Percentiles rank a stretch among this genome's conserved stretches.
These are phyloP conservation scores for Idaea dimidiata DNA, from an alignment of 2,888 invertebrate genomes.

Conservation along the genomic window DNA sequence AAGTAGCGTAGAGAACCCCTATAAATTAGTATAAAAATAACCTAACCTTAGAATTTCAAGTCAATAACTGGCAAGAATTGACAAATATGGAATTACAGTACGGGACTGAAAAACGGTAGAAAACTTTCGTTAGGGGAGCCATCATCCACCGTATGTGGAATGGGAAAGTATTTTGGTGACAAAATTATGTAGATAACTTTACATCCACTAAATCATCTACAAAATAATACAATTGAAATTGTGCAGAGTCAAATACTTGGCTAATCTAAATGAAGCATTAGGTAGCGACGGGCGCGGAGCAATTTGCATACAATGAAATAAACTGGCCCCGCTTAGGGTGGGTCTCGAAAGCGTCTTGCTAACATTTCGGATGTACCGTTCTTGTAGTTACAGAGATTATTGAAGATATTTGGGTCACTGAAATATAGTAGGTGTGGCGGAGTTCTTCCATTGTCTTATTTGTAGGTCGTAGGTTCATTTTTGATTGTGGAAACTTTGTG, in stretches of 20 bases:
- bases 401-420: slow-evolving; percentile 43
- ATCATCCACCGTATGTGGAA: too few relatives aligned
- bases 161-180: too few relatives aligned
- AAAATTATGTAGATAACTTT: too few relatives aligned
- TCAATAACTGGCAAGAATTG: too few relatives aligned
- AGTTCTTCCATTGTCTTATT: slow-evolving; percentile 30
- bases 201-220: too few relatives aligned
- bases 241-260: slow-evolving; percentile 7
- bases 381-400: slow-evolving; percentile 48
- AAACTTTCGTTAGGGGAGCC: too few relatives aligned
- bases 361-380: slow-evolving; percentile 73
- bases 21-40: too few relatives aligned
- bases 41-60: too few relatives aligned
- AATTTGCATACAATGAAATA: slow-evolving; percentile 75
- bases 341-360: slow-evolving; percentile 57
- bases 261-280: slow-evolving; percentile 33
- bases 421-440: slow-evolving; percentile 25
- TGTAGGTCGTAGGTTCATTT: slow-evolving; percentile 7
- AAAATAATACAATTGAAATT: too few relatives aligned
- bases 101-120: too few relatives aligned
- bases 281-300: slow-evolving; percentile 59
- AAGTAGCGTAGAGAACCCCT: too few relatives aligned
- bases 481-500: not conserved
- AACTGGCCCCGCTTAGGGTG: slow-evolving; percentile 58
- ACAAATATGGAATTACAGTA: too few relatives aligned